Conservation (phyloP, 1,140 invertebrate genomes). For the Aphidius gifuensis region DNA sequence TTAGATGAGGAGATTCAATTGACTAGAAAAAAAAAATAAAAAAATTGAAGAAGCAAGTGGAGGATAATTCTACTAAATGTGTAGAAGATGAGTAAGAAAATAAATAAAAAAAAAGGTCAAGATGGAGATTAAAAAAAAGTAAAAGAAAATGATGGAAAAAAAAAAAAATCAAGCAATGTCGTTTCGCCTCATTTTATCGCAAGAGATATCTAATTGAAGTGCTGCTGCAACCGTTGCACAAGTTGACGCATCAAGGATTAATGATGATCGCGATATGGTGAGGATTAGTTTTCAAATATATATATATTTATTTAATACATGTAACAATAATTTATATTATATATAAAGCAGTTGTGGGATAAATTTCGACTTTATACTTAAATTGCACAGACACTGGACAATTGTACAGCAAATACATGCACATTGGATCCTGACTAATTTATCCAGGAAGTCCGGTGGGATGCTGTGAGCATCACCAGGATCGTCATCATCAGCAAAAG, state of each 20-base stretch:
- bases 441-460: conserved; percentile 6
- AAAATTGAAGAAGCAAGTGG: neutral
- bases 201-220: conserved; percentile 19
- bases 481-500: too few species aligned
- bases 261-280: neutral
- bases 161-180: conserved; percentile 4
- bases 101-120: neutral
- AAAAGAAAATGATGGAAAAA: conserved; percentile 1
- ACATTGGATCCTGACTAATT: neutral
- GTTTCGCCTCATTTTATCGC: conserved; percentile 19
- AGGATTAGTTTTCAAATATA: neutral
- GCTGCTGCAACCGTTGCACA: conserved; percentile 16
- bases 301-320: neutral
- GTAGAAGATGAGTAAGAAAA: neutral
- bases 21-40: too few species aligned
- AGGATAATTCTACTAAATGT: neutral
- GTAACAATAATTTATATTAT: neutral
- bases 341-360: too few species aligned
- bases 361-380: too few species aligned
- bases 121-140: conserved; percentile 5
- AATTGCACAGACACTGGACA: too few species aligned
- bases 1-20: too few species aligned
- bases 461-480: too few species aligned
- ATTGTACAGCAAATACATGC: too few species aligned
- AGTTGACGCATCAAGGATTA: conserved; percentile 6